phyloP scores from a whole-genome alignment of 2,888 invertebrate genomes.

The Herminia tarsipennalis region DNA sequence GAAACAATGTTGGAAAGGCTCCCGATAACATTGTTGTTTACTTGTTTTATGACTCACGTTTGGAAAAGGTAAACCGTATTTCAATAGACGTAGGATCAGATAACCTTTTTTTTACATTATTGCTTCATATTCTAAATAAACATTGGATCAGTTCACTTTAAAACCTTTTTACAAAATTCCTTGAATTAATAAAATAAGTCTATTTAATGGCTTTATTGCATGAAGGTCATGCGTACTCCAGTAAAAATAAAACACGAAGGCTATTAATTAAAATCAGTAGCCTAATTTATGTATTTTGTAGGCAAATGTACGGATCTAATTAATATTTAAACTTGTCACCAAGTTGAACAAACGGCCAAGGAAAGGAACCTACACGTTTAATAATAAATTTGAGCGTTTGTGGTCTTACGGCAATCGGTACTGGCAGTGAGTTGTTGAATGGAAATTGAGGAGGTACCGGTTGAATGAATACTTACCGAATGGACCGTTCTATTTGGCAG shows the following conservation, averaged over 20 bases:
- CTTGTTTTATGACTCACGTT: constrained; percentile 30
- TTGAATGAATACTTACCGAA: constrained; percentile 2
- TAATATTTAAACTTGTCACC: constrained; percentile 39
- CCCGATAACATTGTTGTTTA: constrained; percentile 33
- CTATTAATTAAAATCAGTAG: constrained; percentile 12
- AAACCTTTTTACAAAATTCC: too few relatives aligned
- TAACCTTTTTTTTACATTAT: constrained; percentile 3
- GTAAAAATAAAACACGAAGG: constrained; percentile 1
- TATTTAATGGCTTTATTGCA: too few relatives aligned
- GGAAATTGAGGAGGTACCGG: background rate
- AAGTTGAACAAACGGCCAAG: constrained; percentile 18
- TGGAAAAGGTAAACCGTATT: constrained; percentile 14
- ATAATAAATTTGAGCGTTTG: constrained; percentile 32
- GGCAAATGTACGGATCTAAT: constrained; percentile 17
- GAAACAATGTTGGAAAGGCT: constrained; percentile 28
- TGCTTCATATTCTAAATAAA: background rate
- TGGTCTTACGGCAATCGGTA: constrained; percentile 18
- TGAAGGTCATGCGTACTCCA: too few relatives aligned
- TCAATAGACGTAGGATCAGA: constrained; percentile 16
- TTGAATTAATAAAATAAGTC: too few relatives aligned
- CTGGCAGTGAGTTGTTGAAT: constrained; percentile 2
- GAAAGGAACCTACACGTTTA: constrained; percentile 18
- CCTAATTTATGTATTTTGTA: constrained; percentile 12
- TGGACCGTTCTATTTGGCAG: background rate
- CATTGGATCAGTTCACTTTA: background rate